Evolutionary conservation across 2,113 vertebrate genomes (phyloP).

Genomic region (Poecilia latipinna): DNA sequence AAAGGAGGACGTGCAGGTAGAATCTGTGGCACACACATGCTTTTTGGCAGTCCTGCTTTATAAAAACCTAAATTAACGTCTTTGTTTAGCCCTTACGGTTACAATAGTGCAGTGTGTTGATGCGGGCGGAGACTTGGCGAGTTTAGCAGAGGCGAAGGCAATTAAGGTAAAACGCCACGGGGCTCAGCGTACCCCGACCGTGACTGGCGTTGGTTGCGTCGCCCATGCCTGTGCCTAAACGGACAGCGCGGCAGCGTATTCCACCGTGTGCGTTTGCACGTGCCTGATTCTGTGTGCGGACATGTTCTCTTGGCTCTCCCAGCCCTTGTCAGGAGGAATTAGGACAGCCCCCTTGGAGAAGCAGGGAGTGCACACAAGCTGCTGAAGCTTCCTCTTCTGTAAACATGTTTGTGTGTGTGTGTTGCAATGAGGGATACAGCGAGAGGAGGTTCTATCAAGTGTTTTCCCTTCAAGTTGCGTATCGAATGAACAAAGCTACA

Average conservation of each 20-base stretch:
- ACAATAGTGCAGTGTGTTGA: conserved; percentile 14
- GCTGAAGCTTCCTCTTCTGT: conserved; percentile 61
- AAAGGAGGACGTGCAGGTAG: neutral
- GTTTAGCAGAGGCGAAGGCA: conserved; percentile 55
- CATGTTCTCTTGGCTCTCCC: conserved; percentile 74
- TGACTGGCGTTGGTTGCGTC: conserved; percentile 41
- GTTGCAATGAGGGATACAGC: neutral
- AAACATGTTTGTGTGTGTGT: conserved; percentile 21
- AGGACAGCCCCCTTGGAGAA: conserved; percentile 71
- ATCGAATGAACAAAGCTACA: conserved; percentile 8
- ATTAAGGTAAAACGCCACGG: conserved; percentile 63
- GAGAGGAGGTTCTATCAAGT: neutral
- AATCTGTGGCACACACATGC: neutral
- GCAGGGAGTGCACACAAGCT: conserved; percentile 66
- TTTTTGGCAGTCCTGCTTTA: neutral
- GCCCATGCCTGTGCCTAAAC: conserved; percentile 25
- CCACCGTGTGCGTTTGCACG: neutral
- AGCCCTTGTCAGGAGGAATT: conserved; percentile 82
- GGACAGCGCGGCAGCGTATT: conserved; percentile 18
- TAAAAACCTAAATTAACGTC: neutral
- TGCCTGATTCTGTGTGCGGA: conserved; percentile 27
- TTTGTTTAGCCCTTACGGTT: neutral
- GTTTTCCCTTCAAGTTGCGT: conserved; percentile 30
- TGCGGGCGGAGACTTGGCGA: conserved; percentile 8
- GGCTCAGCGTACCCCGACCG: conserved; percentile 28